These are phyloP conservation scores for Flexamia atlantica DNA, from an alignment of 2,888 invertebrate genomes.

Conservation along the genomic window DNA sequence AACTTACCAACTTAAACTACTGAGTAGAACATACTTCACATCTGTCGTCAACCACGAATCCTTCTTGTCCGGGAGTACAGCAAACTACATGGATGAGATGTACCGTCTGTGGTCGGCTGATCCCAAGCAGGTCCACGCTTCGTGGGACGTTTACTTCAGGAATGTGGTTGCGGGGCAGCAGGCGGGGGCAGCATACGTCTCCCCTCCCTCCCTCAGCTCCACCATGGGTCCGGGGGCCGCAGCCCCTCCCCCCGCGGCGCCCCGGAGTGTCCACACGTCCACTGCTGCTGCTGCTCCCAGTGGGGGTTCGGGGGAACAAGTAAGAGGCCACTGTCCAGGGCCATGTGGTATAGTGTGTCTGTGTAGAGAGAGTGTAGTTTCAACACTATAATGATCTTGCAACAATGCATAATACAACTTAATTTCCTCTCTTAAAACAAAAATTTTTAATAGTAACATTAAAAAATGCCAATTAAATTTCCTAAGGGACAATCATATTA, in stretches of 20 bases:
- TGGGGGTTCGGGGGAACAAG: no score
- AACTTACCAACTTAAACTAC: background rate
- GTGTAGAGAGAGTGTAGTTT: no score
- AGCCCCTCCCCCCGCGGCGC: background rate
- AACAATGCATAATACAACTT: no score
- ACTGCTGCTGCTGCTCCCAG: background rate
- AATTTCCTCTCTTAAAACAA: no score
- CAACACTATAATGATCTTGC: no score
- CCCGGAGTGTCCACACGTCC: background rate
- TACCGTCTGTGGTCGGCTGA: constrained; percentile 56
- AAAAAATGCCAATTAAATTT: no score
- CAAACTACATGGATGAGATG: constrained; percentile 61
- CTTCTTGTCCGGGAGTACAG: constrained; percentile 58
- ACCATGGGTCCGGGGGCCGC: background rate
- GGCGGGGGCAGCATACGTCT: constrained; percentile 59
- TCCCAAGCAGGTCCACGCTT: constrained; percentile 60
- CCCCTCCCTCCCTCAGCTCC: constrained; percentile 36
- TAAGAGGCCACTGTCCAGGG: no score
- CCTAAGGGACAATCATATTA: no score
- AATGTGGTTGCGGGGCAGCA: constrained; percentile 31
- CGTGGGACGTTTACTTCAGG: constrained; percentile 62
- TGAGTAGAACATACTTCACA: constrained; percentile 18
- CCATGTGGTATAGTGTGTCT: no score
- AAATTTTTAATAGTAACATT: no score
- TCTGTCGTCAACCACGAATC: constrained; percentile 45